These are phyloP conservation scores for Coenobita brevimanus DNA, from an alignment of 1,140 invertebrate species.

Conservation along the genomic window DNA sequence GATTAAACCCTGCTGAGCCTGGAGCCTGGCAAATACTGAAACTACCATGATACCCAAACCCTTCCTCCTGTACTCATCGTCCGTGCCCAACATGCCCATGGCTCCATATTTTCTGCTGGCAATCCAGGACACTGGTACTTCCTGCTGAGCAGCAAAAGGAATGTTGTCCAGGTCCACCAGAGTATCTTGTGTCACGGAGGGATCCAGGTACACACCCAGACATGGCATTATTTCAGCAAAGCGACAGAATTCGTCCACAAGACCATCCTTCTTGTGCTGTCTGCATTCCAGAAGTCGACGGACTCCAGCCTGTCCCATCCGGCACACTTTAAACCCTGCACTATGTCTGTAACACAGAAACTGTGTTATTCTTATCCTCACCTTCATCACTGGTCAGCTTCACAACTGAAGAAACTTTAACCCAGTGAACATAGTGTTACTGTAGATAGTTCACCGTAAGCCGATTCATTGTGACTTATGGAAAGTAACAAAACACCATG, in stretches of 20 bases:
- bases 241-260: neutral
- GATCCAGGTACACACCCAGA: neutral
- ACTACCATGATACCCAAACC: neutral
- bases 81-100: neutral
- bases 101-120: neutral
- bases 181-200: neutral
- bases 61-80: neutral
- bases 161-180: neutral
- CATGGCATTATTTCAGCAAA: neutral
- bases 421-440: no score
- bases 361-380: no score
- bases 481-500: no score
- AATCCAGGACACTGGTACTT: neutral
- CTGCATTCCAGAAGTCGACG: neutral
- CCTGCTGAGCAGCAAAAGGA: neutral
- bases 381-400: no score
- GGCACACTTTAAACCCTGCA: no score
- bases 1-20: neutral
- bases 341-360: no score
- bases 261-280: neutral
- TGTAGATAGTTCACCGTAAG: no score
- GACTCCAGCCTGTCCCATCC: neutral
- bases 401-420: no score
- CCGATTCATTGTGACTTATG: no score
- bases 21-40: neutral